Evolutionary conservation across 2,113 vertebrate species (phyloP), one percentile per base, ranked within the genome.

Genomic region (Solenodon paradoxus): DNA sequence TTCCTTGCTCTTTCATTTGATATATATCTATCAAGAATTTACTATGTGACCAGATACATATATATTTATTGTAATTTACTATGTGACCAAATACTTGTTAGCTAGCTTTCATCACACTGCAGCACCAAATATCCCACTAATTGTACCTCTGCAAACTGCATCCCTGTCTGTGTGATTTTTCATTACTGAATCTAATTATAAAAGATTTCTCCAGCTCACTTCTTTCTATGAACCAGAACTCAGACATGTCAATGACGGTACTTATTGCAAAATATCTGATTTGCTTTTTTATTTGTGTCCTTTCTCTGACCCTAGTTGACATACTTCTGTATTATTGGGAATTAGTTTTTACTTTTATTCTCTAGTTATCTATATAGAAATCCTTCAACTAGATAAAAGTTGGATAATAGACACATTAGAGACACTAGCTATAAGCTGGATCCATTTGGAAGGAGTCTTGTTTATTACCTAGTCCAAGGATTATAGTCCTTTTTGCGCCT

Each of bases 1-100:
- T 83, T 6, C 5, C 20, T 16, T 95, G 47, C 28, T 93, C n/a
- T 92, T 94, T 87, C 20, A 83, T 61, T 94, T 95, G 28, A 63
- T 61, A 68, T 35, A 10, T 92, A 63, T 24, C 92, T 84, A 61
- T 59, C 92, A 40, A 55, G 38, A 93, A 42, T 86, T 81, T 66
- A 72, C 64, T 90, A 20, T 55, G 68, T 69, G 11, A 8, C 20
- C 69, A 42, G 64, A 64, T 47, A 72, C 13, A 49, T 69, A n/a
- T n/a, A n/a, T n/a, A n/a, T n/a, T n/a, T n/a, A n/a, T n/a, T n/a
- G n/a, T n/a, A 93, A 42, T 86, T 81, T 66, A 72, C 64, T 90
- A 20, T 55, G 68, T 69, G 11, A 8, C 20, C 69, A 42, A 57
- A 64, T 85, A 32, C 61, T 83, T 92, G 15, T 92, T 74, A 81